A percentile compares a stretch with the other conserved stretches of the same genome.
phyloP scores from a whole-genome alignment of 2,797 vertebrate genomes.

The Champsocephalus gunnari region DNA sequence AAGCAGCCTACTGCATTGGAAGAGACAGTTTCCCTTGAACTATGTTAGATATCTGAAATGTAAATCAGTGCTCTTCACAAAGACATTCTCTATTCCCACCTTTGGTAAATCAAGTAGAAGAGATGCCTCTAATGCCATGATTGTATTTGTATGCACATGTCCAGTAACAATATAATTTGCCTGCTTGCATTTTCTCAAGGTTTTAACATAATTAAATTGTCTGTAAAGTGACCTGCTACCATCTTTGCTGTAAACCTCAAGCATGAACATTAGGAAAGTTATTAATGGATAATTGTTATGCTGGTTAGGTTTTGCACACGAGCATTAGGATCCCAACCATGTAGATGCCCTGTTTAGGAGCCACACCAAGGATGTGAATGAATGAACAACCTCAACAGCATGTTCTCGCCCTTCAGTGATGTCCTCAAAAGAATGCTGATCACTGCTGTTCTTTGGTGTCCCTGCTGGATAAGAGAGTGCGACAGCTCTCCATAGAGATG shows the following conservation, averaged over 20 bases:
- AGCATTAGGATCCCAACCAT: neutral
- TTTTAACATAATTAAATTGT: neutral
- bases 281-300: neutral
- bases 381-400: neutral
- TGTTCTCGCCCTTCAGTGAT: constrained; percentile 19
- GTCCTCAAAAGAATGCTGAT: constrained; percentile 24
- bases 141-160: neutral
- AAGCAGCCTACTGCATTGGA: constrained; percentile 33
- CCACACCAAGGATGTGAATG: neutral
- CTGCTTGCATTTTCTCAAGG: neutral
- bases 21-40: constrained; percentile 33
- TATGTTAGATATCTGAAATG: constrained; percentile 3
- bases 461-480: constrained; percentile 39
- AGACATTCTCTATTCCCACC: neutral
- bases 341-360: neutral
- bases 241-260: neutral
- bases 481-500: constrained; percentile 40
- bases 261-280: neutral
- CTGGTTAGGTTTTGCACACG: neutral
- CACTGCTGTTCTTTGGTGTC: constrained; percentile 36
- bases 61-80: constrained; percentile 10
- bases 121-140: neutral
- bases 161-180: neutral
- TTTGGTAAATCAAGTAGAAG: neutral
- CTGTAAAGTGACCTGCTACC: neutral